Evolutionary conservation across 2,888 invertebrate genomes (phyloP).

Genomic region (Xanthorhoe spadicearia): DNA sequence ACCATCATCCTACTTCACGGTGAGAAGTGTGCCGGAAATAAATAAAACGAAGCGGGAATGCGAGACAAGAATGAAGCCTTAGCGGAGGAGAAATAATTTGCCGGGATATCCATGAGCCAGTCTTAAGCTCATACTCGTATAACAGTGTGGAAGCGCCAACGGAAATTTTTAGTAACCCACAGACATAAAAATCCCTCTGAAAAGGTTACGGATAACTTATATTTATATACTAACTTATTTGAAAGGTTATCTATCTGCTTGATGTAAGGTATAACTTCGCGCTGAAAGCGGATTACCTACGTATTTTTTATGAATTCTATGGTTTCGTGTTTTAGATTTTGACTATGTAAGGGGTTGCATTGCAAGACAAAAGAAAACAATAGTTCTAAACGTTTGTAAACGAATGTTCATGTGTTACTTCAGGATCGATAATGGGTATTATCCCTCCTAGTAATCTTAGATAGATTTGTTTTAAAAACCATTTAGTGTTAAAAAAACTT

Average conservation of each 20-base stretch:
- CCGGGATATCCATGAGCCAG: constrained; percentile 48
- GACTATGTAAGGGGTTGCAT: too few species aligned
- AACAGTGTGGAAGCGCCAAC: constrained; percentile 45
- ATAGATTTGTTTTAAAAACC: too few species aligned
- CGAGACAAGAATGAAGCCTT: constrained; percentile 55
- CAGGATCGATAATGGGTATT: too few species aligned
- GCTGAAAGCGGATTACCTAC: neutral
- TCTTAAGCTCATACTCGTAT: constrained; percentile 43
- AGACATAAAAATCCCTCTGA: constrained; percentile 43
- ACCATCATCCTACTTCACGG: constrained; percentile 14
- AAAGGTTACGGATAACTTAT: constrained; percentile 12
- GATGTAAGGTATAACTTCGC: neutral
- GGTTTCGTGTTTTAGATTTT: neutral
- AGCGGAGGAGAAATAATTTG: constrained; percentile 53
- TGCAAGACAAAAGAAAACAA: too few species aligned
- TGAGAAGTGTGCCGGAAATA: constrained; percentile 60
- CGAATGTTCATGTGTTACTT: too few species aligned
- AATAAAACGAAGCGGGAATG: constrained; percentile 58
- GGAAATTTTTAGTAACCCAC: constrained; percentile 45
- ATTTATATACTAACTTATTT: neutral
- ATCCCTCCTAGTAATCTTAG: too few species aligned
- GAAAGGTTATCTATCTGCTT: neutral
- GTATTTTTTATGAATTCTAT: neutral
- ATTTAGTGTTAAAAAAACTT: too few species aligned
- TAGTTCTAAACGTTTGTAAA: neutral